Base-by-base conservation (phyloP, 2,888 invertebrate genomes). In the Eupeodes latifasciatus region DNA sequence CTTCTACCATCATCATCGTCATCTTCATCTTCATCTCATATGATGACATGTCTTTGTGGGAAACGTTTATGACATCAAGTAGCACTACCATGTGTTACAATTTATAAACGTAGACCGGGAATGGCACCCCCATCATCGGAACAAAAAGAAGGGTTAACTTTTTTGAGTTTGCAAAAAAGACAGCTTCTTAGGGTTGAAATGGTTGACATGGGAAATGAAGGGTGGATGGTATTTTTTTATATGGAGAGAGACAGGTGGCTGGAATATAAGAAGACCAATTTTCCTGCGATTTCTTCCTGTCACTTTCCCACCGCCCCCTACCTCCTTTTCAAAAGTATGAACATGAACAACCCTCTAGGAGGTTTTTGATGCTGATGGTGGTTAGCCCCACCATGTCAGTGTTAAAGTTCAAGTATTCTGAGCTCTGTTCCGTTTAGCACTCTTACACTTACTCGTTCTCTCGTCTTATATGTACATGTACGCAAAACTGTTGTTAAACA, bases 31-130 rank as follows among this genome's bases (percentile, higher is more conserved):
- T 62, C 72, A 57, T 69, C 55, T 51, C 27, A 59, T 27, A 51
- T 69, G 53, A 74, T 79, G 79, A 84, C 79, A 84, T 49, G 14
- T 69, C 79, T 79, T 84, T 84, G 74, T 74, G 71, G 74, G 34
- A 71, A 83, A 84, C 74, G 67, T 86, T 83, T 86, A 79, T 79
- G 83, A 79, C 83, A 83, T 72, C n/a, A 86, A 86, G 79, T 75
- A 83, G 74, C 75, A 83, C 82, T 74, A 61, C 61, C 66, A 75
- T 79, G 83, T 83, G 83, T 83, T 86, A 53, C 82, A 40, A 40
- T 40, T 40, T 40, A 7, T 79, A 64, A 75, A 71, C 47, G 47
- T 44, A 1, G 0, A 12, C 14, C 47, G 62, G 53, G 51, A 44
- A 40, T 9, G 40, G 34, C 49, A 75, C 59, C 79, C 79, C 69